A percentile compares a stretch with the other conserved stretches of the same genome.
These are phyloP conservation scores for Sardina pilchardus DNA, from an alignment of 2,113 vertebrate species.

Conservation along the genomic window DNA sequence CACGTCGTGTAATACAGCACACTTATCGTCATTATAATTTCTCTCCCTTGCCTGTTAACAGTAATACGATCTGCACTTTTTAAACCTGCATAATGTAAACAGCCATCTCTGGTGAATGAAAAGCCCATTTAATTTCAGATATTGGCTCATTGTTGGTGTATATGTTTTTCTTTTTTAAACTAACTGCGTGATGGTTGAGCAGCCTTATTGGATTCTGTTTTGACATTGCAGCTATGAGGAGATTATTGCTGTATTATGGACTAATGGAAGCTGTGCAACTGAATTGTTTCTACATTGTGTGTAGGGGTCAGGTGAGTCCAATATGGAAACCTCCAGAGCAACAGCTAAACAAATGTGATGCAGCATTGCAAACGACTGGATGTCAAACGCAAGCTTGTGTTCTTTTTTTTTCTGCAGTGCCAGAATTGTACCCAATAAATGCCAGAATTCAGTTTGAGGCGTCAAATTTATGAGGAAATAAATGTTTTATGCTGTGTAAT, in stretches of 20 bases:
- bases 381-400: not conserved
- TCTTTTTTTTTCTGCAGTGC: not conserved
- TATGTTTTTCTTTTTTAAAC: not conserved
- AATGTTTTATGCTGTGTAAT: constrained; percentile 16
- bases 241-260: not conserved
- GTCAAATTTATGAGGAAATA: constrained; percentile 9
- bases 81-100: not conserved
- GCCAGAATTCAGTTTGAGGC: not conserved
- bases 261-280: not conserved
- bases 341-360: not conserved
- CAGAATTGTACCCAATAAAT: not conserved
- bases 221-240: not conserved
- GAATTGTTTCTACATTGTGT: not conserved
- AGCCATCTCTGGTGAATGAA: not conserved
- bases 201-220: not conserved
- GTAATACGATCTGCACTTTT: constrained; percentile 1
- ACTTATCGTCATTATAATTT: not conserved
- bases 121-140: not conserved
- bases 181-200: not conserved
- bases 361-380: not conserved
- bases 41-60: not conserved
- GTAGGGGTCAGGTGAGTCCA: not conserved
- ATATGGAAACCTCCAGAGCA: not conserved
- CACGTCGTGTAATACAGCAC: not conserved
- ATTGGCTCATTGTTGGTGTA: not conserved